Conservation (phyloP, 2,888 invertebrate genomes). For the Lutraria lutraria region DNA sequence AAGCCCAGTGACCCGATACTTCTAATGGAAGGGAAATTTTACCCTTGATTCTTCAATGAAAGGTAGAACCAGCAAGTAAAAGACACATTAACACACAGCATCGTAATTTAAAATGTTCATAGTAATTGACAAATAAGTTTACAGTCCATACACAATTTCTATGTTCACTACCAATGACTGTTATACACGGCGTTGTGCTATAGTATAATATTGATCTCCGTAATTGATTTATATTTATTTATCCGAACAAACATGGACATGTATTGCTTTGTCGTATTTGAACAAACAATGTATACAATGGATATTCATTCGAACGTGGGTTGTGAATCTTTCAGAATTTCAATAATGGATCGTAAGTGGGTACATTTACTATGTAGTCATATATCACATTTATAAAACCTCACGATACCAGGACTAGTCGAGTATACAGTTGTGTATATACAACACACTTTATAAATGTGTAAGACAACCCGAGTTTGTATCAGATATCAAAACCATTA, state of each 20-base stretch:
- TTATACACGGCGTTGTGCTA: not conserved
- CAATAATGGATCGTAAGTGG: too few species aligned
- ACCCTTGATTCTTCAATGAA: not conserved
- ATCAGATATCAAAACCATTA: too few species aligned
- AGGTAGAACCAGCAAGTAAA: not conserved
- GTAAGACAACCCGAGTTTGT: too few species aligned
- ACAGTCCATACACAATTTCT: not conserved
- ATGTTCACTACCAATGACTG: not conserved
- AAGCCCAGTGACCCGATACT: not conserved
- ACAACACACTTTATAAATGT: too few species aligned
- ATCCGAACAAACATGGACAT: not conserved
- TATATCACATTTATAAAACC: too few species aligned
- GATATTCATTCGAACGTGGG: not conserved
- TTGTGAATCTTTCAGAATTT: not conserved
- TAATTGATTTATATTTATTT: slow-evolving; percentile 17
- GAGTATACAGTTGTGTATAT: too few species aligned
- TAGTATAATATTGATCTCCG: not conserved
- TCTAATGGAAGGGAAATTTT: not conserved
- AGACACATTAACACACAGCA: not conserved
- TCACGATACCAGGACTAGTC: too few species aligned
- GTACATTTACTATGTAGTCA: too few species aligned
- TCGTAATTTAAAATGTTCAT: not conserved
- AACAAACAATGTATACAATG: not conserved
- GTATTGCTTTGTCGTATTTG: not conserved
- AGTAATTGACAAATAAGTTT: not conserved